Evolutionary conservation across 2,888 invertebrate genomes (phyloP).

Genomic region (Thalpophila matura): DNA sequence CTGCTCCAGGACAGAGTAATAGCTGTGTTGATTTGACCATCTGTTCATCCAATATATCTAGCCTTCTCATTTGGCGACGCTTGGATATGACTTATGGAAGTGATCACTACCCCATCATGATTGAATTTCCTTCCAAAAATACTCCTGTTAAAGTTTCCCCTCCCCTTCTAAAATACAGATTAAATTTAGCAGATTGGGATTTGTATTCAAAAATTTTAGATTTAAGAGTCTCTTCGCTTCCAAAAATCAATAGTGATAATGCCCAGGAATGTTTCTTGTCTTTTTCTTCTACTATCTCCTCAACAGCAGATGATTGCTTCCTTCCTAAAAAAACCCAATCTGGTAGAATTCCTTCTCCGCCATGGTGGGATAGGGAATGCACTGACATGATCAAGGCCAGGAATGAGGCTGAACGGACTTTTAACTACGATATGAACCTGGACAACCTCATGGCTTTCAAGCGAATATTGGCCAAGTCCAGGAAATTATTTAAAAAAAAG

Average conservation of each 20-base stretch:
- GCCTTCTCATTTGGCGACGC: neutral
- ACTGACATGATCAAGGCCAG: neutral
- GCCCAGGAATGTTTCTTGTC: neutral
- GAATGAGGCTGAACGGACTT: too few relatives aligned
- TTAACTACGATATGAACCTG: neutral
- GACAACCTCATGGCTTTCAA: neutral
- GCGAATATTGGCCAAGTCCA: neutral
- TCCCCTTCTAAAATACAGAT: neutral
- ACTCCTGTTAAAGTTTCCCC: neutral
- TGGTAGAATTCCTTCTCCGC: neutral
- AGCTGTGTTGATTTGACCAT: constrained; percentile 12
- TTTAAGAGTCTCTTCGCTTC: neutral
- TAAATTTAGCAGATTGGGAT: neutral
- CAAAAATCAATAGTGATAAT: neutral
- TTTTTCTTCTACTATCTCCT: neutral
- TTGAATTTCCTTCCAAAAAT: neutral
- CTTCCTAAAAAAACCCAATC: neutral
- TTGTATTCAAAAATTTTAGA: neutral
- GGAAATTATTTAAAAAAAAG: neutral
- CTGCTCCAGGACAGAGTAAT: neutral
- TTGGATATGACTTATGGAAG: constrained; percentile 7
- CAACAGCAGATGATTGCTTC: neutral
- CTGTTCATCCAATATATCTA: neutral
- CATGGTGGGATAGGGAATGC: neutral
- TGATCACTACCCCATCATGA: constrained; percentile 1